Base-by-base conservation (phyloP, 2,797 vertebrate genomes). In the Lacerta agilis region DNA sequence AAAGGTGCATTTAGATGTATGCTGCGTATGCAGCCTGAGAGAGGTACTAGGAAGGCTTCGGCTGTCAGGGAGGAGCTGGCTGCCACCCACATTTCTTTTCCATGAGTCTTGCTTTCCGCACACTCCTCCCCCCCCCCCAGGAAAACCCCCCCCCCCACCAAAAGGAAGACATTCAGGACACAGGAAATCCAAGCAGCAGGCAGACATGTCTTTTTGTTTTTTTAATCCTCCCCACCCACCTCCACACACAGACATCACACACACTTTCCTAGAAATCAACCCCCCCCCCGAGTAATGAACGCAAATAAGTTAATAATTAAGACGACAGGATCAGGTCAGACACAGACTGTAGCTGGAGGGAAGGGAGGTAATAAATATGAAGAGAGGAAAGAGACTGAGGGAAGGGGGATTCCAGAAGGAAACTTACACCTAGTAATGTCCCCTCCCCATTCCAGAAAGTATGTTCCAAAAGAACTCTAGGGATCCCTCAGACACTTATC, bases 231-330 rank as follows among this genome's bases (percentile, higher is more conserved):
- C 13, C 61, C 29, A 25, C 43, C 33, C 45, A 3, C 41, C 20
- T 61, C 36, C 72, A 71, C 27, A 4, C 45, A 72, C 78, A 81
- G 6, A 87, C 75, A 77, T 67, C 33, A 27, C 61, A 23, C 73
- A 38, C 43, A 72, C 11, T 33, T n/a, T n/a, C 71, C 88, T 66
- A 76, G 78, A 89, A 76, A 82, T 81, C 55, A 67, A 17, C 64
- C 64, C 78, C 43, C 79, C 71, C n/a, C 69, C 20, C 23, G 58
- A 73, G 77, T 64, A 76, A 85, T 83, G 45, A 43, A 79, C 79
- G 90, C 81, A 90, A 92, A 92, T 91, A 93, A 91, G 79, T 92
- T 92, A 91, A 69, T 85, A 81, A 64, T 77, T 33, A 83, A 86
- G 61, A 45, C 72, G 71, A 27, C 61, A 83, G 83, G 23, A 79